Conservation (phyloP, 2,113 vertebrate species). For the Campylomormyrus tamandua region DNA sequence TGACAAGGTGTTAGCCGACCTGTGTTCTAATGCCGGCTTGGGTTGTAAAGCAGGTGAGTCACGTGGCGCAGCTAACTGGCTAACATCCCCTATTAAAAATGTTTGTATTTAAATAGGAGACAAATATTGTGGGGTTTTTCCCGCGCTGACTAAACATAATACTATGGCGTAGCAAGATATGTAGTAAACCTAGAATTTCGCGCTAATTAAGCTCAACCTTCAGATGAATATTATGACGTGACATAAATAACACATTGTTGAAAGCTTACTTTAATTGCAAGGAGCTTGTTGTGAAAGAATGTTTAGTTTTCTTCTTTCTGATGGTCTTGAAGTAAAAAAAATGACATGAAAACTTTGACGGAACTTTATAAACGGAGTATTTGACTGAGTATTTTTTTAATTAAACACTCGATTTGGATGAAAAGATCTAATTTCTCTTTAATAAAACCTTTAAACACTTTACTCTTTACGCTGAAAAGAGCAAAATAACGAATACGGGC, state of each 20-base stretch:
- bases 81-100: too few species aligned
- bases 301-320: neutral
- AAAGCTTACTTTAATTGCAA: slow-evolving; percentile 9
- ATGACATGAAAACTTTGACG: neutral
- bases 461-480: slow-evolving; percentile 1
- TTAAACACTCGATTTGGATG: neutral
- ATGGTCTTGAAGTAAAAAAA: neutral
- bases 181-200: neutral
- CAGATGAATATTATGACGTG: neutral
- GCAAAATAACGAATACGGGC: neutral
- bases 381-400: neutral
- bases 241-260: neutral
- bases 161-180: neutral
- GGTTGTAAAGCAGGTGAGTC: too few species aligned
- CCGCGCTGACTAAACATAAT: neutral
- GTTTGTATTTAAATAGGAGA: neutral
- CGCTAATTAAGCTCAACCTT: neutral
- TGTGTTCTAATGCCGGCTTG: neutral
- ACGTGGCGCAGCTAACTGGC: too few species aligned
- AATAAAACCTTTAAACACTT: slow-evolving; percentile 3
- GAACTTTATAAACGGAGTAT: too few species aligned
- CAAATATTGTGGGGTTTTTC: neutral
- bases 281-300: neutral
- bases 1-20: neutral
- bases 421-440: slow-evolving; percentile 6